Percentiles rank a stretch among this genome's conserved stretches.
These are phyloP conservation scores for Dromiciops gliroides DNA, from an alignment of 2,113 vertebrate species.

Conservation along the genomic window DNA sequence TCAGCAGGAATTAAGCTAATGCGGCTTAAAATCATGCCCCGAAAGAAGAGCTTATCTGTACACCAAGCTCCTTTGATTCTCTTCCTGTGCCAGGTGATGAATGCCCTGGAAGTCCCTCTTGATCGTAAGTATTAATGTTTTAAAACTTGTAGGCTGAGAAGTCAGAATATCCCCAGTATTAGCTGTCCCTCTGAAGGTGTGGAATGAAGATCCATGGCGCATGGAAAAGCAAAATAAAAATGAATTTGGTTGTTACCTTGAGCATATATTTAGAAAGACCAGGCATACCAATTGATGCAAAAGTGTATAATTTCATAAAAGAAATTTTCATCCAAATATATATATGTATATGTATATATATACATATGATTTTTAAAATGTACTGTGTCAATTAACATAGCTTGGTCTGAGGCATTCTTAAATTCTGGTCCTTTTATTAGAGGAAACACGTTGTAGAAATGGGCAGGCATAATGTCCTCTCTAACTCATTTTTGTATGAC, in stretches of 20 bases:
- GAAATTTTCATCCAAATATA: not conserved
- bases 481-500: conserved; percentile 10
- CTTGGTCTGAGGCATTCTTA: not conserved
- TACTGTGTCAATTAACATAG: not conserved
- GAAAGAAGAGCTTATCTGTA: conserved; percentile 81
- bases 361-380: too few relatives aligned
- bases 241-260: conserved; percentile 62
- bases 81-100: conserved; percentile 88
- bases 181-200: conserved; percentile 3
- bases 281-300: not conserved
- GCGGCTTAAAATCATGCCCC: conserved; percentile 86
- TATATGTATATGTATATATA: too few relatives aligned
- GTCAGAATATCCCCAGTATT: conserved; percentile 30
- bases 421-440: not conserved
- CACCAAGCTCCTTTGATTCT: conserved; percentile 85
- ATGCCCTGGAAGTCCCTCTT: conserved; percentile 95
- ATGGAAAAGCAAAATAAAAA: conserved; percentile 60
- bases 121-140: conserved; percentile 91
- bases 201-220: conserved; percentile 44
- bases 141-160: conserved; percentile 48
- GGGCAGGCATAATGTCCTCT: not conserved
- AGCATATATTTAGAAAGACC: conserved; percentile 58
- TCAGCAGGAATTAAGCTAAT: conserved; percentile 78
- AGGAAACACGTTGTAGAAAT: conserved; percentile 25
- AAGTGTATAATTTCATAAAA: not conserved